Conservation (phyloP, 2,888 invertebrate genomes). For the Torymus auratus region DNA sequence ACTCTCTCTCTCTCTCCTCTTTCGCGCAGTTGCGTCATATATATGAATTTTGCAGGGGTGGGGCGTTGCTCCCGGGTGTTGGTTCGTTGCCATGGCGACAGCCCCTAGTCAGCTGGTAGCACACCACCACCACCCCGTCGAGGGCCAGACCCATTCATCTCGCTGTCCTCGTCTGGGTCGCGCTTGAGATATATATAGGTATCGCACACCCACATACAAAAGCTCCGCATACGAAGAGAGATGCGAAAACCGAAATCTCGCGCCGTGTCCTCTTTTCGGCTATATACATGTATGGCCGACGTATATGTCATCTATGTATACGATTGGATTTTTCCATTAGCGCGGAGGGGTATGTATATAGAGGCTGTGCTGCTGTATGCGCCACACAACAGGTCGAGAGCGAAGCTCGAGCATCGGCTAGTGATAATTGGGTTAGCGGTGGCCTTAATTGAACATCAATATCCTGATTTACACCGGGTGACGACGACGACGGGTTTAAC, state of each 20-base stretch:
- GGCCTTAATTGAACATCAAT: constrained; percentile 44
- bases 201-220: not conserved
- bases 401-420: not conserved
- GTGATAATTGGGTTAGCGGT: constrained; percentile 39
- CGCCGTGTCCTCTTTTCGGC: not conserved
- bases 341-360: not conserved
- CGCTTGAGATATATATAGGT: not conserved
- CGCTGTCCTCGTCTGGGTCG: constrained; percentile 46
- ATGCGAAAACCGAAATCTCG: not conserved
- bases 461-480: constrained; percentile 24
- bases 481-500: not conserved
- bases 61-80: constrained; percentile 72
- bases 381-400: not conserved
- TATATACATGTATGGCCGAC: not conserved
- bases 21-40: constrained; percentile 1
- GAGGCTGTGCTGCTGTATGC: not conserved
- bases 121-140: constrained; percentile 51
- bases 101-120: constrained; percentile 73
- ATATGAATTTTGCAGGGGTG: constrained; percentile 70
- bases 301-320: not conserved
- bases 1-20: no score
- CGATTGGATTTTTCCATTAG: constrained; percentile 25
- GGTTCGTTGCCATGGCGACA: constrained; percentile 72
- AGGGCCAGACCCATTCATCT: constrained; percentile 71
- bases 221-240: not conserved